Percentiles rank a stretch among this genome's conserved stretches.
These are phyloP conservation scores for Ommatoiulus sabulosus DNA, from an alignment of 2,888 invertebrate species.

Conservation along the genomic window DNA sequence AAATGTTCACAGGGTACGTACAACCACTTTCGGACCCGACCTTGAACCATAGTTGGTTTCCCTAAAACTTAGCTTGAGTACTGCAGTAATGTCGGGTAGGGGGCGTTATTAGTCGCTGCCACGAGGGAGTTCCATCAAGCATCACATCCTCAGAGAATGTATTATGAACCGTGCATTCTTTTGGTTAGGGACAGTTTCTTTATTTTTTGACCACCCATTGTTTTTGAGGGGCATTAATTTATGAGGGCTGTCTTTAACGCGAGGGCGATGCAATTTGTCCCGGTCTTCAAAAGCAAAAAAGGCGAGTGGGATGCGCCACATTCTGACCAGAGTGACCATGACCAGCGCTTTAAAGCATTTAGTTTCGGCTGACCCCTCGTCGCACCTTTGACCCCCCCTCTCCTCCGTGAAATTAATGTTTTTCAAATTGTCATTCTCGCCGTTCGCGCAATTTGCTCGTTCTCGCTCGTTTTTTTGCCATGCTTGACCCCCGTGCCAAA, in stretches of 20 bases:
- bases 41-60: too few species aligned
- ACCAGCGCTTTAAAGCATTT: slow-evolving; percentile 21
- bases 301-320: background rate
- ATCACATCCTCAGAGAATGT: background rate
- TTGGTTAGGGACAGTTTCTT: background rate
- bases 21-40: too few species aligned
- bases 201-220: slow-evolving; percentile 10
- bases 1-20: too few species aligned
- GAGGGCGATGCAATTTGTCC: slow-evolving; percentile 37
- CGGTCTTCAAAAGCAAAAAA: background rate
- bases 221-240: slow-evolving; percentile 18
- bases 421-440: background rate
- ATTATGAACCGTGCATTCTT: background rate
- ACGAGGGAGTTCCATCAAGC: background rate
- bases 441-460: slow-evolving; percentile 14
- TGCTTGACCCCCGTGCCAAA: background rate
- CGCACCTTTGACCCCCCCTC: background rate
- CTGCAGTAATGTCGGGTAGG: background rate
- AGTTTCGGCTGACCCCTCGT: background rate
- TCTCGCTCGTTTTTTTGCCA: background rate
- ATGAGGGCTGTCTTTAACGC: slow-evolving; percentile 13
- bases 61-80: background rate
- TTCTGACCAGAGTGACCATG: background rate
- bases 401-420: slow-evolving; percentile 9
- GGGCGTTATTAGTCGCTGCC: too few species aligned